A percentile compares a stretch with the other conserved stretches of the same genome.
Evolutionary conservation across 2,797 vertebrate genomes (phyloP).

Genomic region (Pseudochromis fuscus): DNA sequence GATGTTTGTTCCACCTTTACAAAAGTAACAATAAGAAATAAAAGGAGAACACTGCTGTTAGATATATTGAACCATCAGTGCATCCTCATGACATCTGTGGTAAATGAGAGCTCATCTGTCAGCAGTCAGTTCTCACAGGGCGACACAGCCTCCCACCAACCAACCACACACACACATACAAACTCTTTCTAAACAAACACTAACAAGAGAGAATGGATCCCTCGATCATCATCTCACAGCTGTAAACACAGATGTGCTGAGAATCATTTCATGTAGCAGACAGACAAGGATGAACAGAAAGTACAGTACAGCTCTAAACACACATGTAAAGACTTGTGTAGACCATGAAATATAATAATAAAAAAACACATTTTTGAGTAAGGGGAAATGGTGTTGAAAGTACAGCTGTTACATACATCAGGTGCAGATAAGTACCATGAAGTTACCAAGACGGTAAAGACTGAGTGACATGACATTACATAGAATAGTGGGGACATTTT

Average conservation of each 20-base stretch:
- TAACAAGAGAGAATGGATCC: conserved; percentile 58
- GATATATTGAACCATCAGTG: conserved; percentile 29
- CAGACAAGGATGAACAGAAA: conserved; percentile 52
- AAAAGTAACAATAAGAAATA: conserved; percentile 5
- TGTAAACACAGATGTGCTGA: conserved; percentile 77
- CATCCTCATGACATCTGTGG: conserved; percentile 28
- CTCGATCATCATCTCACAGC: conserved; percentile 69
- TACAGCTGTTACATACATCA: conserved; percentile 6
- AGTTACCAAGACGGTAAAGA: conserved; percentile 26
- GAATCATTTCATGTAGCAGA: conserved; percentile 48
- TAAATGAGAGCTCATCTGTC: conserved; percentile 60
- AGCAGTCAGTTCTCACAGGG: conserved; percentile 40
- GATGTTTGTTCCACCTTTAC: background rate
- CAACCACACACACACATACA: conserved; percentile 51
- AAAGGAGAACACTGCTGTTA: conserved; percentile 14
- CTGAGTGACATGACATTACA: conserved; percentile 52
- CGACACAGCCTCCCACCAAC: conserved; percentile 49
- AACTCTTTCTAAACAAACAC: conserved; percentile 69
- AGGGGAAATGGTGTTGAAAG: background rate
- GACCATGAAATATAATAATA: conserved; percentile 5
- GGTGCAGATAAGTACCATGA: conserved; percentile 11
- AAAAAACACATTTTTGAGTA: conserved; percentile 10
- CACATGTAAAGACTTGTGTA: conserved; percentile 3
- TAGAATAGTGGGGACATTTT: conserved; percentile 57
- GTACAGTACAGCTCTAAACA: conserved; percentile 30